Conservation (phyloP, 2,113 vertebrate species). For the Alexandromys fortis region DNA sequence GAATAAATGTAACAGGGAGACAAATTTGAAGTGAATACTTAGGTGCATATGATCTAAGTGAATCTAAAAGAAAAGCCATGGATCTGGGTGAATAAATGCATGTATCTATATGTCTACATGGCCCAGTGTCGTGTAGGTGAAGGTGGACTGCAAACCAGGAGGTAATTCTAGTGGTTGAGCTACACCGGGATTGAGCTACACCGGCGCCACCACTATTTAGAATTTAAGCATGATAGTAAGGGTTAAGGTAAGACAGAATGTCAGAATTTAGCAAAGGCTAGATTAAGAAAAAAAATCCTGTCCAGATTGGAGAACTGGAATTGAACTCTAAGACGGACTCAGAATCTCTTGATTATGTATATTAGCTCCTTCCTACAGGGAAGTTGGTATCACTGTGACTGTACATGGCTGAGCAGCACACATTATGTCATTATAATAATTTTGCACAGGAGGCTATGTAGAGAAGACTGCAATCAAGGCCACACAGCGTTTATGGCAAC, state of each 20-base stretch:
- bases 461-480: background rate
- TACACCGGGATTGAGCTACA: background rate
- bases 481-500: background rate
- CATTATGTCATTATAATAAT: background rate
- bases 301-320: background rate
- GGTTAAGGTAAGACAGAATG: background rate
- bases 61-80: background rate
- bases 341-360: background rate
- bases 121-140: background rate
- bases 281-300: background rate
- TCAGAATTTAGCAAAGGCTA: background rate
- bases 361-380: background rate
- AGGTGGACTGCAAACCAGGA: background rate
- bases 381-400: background rate
- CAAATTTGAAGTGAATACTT: background rate
- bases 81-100: background rate
- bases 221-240: background rate
- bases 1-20: background rate
- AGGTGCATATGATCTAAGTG: constrained; percentile 16
- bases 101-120: background rate
- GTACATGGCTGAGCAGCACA: background rate
- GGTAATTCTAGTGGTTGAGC: background rate
- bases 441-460: background rate
- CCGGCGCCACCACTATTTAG: background rate
- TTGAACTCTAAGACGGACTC: background rate